Evolutionary conservation across 2,113 vertebrate genomes (phyloP), one percentile per base, ranked within the genome.

Genomic region (Forbesichthys papilliferus): DNA sequence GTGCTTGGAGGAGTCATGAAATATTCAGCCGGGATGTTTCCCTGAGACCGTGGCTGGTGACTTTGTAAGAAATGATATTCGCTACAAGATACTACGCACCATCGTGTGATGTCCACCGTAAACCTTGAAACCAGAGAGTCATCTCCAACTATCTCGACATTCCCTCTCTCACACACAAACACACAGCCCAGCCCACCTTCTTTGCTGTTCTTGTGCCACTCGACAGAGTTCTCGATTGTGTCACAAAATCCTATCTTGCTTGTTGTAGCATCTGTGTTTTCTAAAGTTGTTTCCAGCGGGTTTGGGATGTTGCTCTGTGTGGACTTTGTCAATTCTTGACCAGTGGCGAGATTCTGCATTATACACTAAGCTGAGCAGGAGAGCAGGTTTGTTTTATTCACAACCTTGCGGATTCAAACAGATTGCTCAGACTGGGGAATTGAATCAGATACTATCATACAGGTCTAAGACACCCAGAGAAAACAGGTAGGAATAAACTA

Each of bases 1-100:
- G 95, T 95, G 95, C 95, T 96, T 79, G 94, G 86, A 96, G 95
- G 94, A 95, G 83, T 95, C 94, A 97, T 98, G 92, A 97, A 98
- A 98, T 95, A 97, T 97, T 97, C 94, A 96, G 92, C 85, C 91
- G 93, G 84, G 85, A 90, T 92, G 94, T 94, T 95, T 96, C 95
- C 93, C 91, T 92, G 93, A 95, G 94, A 95, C 94, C 93, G 94
- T 42, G 94, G 93, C 94, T 96, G 95, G 95, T 96, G 93, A 93
- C 94, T 96, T 95, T 96, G 94, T 95, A 94, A 92, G 92, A 93
- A 83, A 86, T 92, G 94, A 93, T 81, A 59, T 54, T 54, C 52
- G n/a, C 52, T 54, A 54, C 13, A 54, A 6, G 6, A n/a, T 36
- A 42, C 27, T 36, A 36, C 10, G 36, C 69, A 61, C 69, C 68